Conservation (phyloP, 2,113 vertebrate species). For the Lepus americanus region DNA sequence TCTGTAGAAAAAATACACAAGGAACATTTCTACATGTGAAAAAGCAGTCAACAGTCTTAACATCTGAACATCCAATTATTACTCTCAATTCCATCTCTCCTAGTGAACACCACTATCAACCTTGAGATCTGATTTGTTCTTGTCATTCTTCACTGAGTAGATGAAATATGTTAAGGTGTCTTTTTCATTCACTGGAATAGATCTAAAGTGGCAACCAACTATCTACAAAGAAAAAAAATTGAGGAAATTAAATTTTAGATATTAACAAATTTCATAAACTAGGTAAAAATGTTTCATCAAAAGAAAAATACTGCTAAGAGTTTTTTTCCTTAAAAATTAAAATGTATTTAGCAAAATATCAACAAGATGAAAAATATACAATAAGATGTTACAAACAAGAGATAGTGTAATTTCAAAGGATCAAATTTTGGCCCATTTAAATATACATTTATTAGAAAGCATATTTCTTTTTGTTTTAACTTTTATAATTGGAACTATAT, state of each 20-base stretch:
- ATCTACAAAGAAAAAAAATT: slow-evolving; percentile 87
- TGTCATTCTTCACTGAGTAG: slow-evolving; percentile 93
- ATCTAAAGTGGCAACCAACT: slow-evolving; percentile 93
- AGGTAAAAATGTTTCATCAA: slow-evolving; percentile 33
- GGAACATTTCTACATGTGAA: slow-evolving; percentile 86
- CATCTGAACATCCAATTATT: slow-evolving; percentile 77
- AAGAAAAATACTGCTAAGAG: not conserved
- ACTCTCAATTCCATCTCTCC: slow-evolving; percentile 78
- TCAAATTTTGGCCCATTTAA: not conserved
- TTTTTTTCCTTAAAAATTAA: slow-evolving; percentile 46
- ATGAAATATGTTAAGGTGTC: slow-evolving; percentile 93
- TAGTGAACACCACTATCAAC: slow-evolving; percentile 90
- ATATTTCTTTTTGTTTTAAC: slow-evolving; percentile 54
- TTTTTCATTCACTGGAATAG: slow-evolving; percentile 93
- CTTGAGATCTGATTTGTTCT: slow-evolving; percentile 91
- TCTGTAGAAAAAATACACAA: slow-evolving; percentile 86
- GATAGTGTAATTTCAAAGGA: slow-evolving; percentile 55
- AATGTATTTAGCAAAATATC: slow-evolving; percentile 59
- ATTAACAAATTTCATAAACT: slow-evolving; percentile 33
- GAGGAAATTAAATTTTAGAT: slow-evolving; percentile 75
- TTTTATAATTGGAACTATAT: slow-evolving; percentile 17
- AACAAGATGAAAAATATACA: slow-evolving; percentile 34
- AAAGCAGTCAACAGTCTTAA: slow-evolving; percentile 85
- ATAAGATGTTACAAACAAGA: slow-evolving; percentile 48
- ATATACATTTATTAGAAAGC: not conserved